Evolutionary conservation across 2,797 vertebrate genomes (phyloP), one percentile per base, ranked within the genome.

Genomic region (Neostethus bicornis): DNA sequence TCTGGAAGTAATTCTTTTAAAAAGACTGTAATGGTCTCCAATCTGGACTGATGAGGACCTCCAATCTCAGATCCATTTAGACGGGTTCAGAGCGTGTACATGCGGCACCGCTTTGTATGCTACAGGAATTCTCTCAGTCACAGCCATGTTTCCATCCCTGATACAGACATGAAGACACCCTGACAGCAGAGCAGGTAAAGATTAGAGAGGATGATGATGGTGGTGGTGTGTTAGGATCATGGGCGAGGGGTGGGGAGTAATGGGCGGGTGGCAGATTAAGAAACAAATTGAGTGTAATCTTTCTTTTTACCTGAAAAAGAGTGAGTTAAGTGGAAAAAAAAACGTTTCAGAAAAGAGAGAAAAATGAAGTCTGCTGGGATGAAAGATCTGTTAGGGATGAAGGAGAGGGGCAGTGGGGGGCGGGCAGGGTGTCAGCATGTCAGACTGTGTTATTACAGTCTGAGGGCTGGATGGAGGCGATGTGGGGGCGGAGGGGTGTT

Each of bases 1-100:
- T 87, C 90, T 90, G 90, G 83, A 89, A 89, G 88, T 89, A 88
- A 90, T 90, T 91, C 83, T 90, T 90, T 90, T 90, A 91, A 91
- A 90, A 85, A 89, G 88, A 85, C 89, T 89, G 84, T 91, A 90
- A 90, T 91, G 89, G 89, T 85, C 79, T 85, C 75, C 81, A 87
- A 87, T 88, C 88, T 88, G 79, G 80, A 83, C 84, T 86, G 89
- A 90, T 90, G 90, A 89, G 77, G 85, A 85, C 84, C 81, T 83
- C 88, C 85, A 89, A 85, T 88, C 77, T 75, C 71, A 64, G 83
- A 89, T 90, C 89, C 88, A 89, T 91, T 90, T 88, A 89, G 85
- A 80, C 80, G 79, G 77, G 89, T 90, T 90, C 76, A 90, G 80
- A 87, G 80, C 85, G n/a, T n/a, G n/a, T n/a, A n/a, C n/a, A n/a